Percentiles rank a stretch among this genome's conserved stretches.
Evolutionary conservation across 2,888 invertebrate genomes (phyloP).

Genomic region (Drosophila peninsularis): DNA sequence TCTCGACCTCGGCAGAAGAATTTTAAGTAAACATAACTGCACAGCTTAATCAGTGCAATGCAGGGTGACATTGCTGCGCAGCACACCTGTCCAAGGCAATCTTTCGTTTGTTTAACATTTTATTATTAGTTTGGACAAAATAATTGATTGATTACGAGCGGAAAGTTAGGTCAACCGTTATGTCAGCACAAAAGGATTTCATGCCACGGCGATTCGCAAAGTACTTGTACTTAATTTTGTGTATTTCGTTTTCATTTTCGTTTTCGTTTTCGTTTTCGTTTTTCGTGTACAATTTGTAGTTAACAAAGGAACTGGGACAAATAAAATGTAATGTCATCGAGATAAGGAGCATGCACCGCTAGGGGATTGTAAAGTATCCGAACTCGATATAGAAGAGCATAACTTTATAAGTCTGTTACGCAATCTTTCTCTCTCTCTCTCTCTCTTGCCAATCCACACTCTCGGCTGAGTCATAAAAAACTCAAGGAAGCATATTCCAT

Average conservation of each 20-base stretch:
- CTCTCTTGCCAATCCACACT: slow-evolving; percentile 29
- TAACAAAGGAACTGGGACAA: slow-evolving; percentile 6
- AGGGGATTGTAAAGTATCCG: slow-evolving; percentile 36
- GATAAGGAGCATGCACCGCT: slow-evolving; percentile 27
- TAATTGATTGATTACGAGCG: not conserved
- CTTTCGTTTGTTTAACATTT: not conserved
- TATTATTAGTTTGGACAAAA: not conserved
- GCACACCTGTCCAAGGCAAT: no score
- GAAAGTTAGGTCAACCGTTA: not conserved
- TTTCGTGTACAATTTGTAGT: slow-evolving; percentile 17
- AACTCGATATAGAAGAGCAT: slow-evolving; percentile 13
- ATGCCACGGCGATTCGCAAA: slow-evolving; percentile 1
- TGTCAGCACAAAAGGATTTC: not conserved
- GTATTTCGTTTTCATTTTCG: slow-evolving; percentile 5
- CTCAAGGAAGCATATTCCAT: slow-evolving; percentile 69
- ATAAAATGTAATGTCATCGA: slow-evolving; percentile 31
- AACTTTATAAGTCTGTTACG: slow-evolving; percentile 19
- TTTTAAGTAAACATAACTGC: not conserved
- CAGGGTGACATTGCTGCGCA: not conserved
- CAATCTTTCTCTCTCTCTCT: not conserved
- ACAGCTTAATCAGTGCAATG: not conserved
- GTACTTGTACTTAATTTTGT: not conserved
- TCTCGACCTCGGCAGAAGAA: not conserved
- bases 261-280: not conserved
- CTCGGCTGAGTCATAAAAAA: slow-evolving; percentile 74